Evolutionary conservation across 2,888 invertebrate species (phyloP).

Genomic region (Sphaerophoria taeniata): DNA sequence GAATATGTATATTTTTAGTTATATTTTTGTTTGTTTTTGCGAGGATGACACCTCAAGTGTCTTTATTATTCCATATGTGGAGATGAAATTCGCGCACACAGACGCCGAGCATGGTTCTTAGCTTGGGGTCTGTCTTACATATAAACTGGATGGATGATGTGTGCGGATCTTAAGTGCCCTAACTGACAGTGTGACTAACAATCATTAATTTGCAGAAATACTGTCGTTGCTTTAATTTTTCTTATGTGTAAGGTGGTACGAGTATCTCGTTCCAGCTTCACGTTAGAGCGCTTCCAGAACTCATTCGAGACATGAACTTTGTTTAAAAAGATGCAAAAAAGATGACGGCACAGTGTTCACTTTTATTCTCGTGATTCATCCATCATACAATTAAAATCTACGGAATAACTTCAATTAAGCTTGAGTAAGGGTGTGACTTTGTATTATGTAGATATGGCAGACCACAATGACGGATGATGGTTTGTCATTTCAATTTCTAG

Average conservation of each 20-base stretch:
- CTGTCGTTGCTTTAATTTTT: constrained; percentile 11
- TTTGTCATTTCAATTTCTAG: constrained; percentile 5
- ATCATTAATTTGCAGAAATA: constrained; percentile 74
- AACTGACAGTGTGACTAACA: constrained; percentile 75
- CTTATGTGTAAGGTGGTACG: constrained; percentile 3
- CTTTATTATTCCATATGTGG: constrained; percentile 64
- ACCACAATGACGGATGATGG: not conserved
- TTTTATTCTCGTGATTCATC: constrained; percentile 67
- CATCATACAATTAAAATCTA: constrained; percentile 73
- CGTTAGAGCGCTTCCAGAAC: not conserved
- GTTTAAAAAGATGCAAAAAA: constrained; percentile 44
- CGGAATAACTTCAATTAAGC: constrained; percentile 74
- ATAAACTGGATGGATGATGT: constrained; percentile 34
- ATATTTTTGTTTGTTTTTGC: constrained; percentile 21
- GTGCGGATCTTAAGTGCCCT: constrained; percentile 70
- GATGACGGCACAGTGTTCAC: constrained; percentile 53
- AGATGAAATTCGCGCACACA: constrained; percentile 49
- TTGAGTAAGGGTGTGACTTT: constrained; percentile 71
- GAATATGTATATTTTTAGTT: not conserved
- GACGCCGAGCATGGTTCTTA: constrained; percentile 39
- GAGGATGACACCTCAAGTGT: constrained; percentile 73
- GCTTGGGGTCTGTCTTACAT: constrained; percentile 64
- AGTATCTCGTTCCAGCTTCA: not conserved
- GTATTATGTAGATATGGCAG: constrained; percentile 58
- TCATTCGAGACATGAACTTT: not conserved